These are phyloP conservation scores for Engystomops pustulosus DNA, from an alignment of 2,113 vertebrate genomes.

Conservation along the genomic window DNA sequence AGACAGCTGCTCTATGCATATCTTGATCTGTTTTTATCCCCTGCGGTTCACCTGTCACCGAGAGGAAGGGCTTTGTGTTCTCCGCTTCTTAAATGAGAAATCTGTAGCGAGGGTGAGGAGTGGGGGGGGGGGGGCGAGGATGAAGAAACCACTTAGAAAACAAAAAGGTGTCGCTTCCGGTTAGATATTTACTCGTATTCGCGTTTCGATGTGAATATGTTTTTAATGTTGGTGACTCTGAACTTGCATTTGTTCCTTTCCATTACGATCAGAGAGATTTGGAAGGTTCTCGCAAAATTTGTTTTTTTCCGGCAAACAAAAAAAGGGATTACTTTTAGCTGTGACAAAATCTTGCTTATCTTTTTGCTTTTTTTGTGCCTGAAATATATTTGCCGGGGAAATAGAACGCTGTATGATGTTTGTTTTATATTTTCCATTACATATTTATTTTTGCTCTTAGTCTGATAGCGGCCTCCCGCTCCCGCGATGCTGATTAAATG, in stretches of 20 bases:
- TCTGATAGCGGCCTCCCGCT: neutral
- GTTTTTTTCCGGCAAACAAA: conserved; percentile 28
- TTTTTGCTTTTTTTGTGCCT: conserved; percentile 11
- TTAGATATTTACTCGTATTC: conserved; percentile 36
- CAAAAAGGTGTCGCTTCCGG: conserved; percentile 33
- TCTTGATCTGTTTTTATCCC: conserved; percentile 59
- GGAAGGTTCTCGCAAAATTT: conserved; percentile 43
- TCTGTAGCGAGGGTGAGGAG: conserved; percentile 35
- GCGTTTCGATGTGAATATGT: conserved; percentile 26
- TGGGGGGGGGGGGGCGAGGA: too few species aligned
- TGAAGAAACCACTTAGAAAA: conserved; percentile 44
- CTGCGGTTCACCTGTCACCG: conserved; percentile 61
- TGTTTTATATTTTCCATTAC: conserved; percentile 36
- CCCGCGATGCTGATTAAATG: neutral
- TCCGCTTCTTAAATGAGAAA: conserved; percentile 54
- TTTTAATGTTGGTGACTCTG: conserved; percentile 43
- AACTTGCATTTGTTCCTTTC: conserved; percentile 53
- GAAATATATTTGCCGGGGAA: conserved; percentile 36
- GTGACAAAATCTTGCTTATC: conserved; percentile 46
- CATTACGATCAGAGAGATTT: conserved; percentile 52
- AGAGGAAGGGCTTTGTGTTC: conserved; percentile 53
- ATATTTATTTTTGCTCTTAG: conserved; percentile 29
- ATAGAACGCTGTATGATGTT: conserved; percentile 27
- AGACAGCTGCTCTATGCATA: conserved; percentile 62
- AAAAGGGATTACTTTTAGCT: conserved; percentile 41